Base-by-base conservation (phyloP, 2,113 vertebrate genomes). In the Aspiorhynchus laticeps region DNA sequence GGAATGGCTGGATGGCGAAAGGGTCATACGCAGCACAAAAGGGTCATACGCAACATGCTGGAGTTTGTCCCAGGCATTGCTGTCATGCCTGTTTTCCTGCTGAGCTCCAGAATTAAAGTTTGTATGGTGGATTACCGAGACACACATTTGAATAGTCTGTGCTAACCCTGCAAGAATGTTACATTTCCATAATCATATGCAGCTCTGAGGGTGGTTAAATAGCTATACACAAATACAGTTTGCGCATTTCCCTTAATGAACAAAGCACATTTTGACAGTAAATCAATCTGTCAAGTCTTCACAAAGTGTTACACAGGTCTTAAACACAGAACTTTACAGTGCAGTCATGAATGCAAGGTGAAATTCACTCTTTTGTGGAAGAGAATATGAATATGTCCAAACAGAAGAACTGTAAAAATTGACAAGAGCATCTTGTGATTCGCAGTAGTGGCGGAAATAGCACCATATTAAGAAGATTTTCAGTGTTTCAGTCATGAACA, bases 51-150 rank as follows among this genome's bases (percentile, higher is more conserved):
- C n/a, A n/a, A n/a, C 28, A 24, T 59, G 46, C 36, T 48, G 43
- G 19, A 26, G 33, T 38, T 51, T n/a, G 51, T 87, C 79, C 43
- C 51, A 76, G 80, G 69, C 79, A 36, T 46, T 8, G 24, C 33
- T 61, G 69, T 41, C 36, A 26, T 24, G 19, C 61, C 33, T 41
- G 76, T 51, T 46, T 53, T 59, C 24, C 80, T 69, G 73, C 82
- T 76, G 80, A 67, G 76, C 79, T 78, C 51, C 36, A 88, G 65
- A 78, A 83, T 21, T 36, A 36, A 84, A 48, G 31, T 85, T 83
- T 21, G 67, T 28, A 48, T 59, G 83, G 80, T 43, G 48, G 74
- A 80, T 87, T 74, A 84, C 41, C 85, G 19, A 69, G 12, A 69
- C 78, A 69, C 59, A 69, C 67, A 63, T 41, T 46, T 17, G 38